Conservation (phyloP, 2,888 invertebrate species). For the Bellardia bayeri region DNA sequence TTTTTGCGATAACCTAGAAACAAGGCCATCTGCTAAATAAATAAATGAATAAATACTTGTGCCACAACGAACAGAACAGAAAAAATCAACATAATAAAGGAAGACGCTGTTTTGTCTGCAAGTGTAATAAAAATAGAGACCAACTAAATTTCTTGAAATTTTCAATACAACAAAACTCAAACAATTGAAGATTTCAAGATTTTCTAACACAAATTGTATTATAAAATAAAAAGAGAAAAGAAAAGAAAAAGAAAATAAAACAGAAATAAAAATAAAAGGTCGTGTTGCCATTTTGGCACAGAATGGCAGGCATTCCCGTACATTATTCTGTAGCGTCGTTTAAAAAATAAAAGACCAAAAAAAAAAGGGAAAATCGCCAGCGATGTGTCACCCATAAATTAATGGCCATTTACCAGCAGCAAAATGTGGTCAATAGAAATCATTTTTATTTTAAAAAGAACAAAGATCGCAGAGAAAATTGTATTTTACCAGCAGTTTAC, state of each 20-base stretch:
- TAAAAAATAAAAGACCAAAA: not conserved
- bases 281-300: slow-evolving; percentile 67
- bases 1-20: slow-evolving; percentile 2
- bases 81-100: slow-evolving; percentile 28
- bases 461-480: not conserved
- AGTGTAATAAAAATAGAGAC: slow-evolving; percentile 36
- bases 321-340: slow-evolving; percentile 7
- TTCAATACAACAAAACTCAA: not conserved
- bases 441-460: slow-evolving; percentile 1
- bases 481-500: slow-evolving; percentile 11
- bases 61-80: not conserved
- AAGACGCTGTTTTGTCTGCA: slow-evolving; percentile 70
- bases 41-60: not conserved
- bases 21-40: slow-evolving; percentile 58
- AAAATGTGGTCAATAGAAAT: slow-evolving; percentile 1
- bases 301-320: slow-evolving; percentile 11
- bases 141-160: not conserved
- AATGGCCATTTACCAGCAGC: slow-evolving; percentile 52
- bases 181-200: slow-evolving; percentile 27
- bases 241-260: slow-evolving; percentile 17
- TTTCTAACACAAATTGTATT: not conserved
- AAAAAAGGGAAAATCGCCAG: slow-evolving; percentile 7
- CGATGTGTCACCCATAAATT: slow-evolving; percentile 65
- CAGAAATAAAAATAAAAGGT: slow-evolving; percentile 33
- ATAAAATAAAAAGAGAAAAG: slow-evolving; percentile 14